Evolutionary conservation across 2,797 vertebrate genomes (phyloP).

Genomic region (Pterois miles): DNA sequence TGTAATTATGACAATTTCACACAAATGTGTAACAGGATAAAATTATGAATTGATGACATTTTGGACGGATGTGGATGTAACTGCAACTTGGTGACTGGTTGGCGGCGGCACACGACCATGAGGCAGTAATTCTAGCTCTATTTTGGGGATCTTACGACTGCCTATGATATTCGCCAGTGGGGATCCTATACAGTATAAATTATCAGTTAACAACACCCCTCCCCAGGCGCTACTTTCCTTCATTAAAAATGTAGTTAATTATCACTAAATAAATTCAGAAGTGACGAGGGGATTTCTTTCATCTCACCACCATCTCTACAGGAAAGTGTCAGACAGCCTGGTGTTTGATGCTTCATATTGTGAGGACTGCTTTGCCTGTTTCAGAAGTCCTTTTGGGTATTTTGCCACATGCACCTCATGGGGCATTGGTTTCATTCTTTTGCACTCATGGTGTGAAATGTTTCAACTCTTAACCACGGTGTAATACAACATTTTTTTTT

Average conservation of each 20-base stretch:
- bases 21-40: neutral
- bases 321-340: slow-evolving; percentile 3
- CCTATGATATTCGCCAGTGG: neutral
- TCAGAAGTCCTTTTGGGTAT: neutral
- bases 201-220: neutral
- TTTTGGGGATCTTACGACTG: neutral
- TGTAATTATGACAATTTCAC: neutral
- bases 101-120: neutral
- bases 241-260: slow-evolving; percentile 27
- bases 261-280: slow-evolving; percentile 15
- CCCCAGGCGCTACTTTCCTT: neutral
- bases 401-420: neutral
- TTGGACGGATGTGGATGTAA: neutral
- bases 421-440: neutral
- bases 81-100: neutral
- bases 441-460: neutral
- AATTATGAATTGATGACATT: neutral
- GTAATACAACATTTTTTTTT: neutral
- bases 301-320: neutral
- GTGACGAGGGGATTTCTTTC: neutral
- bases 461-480: neutral
- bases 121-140: neutral
- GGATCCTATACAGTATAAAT: neutral
- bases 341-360: slow-evolving; percentile 6
- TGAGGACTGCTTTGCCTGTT: neutral